These are phyloP conservation scores for Anarsia innoxiella DNA, from an alignment of 2,888 invertebrate genomes.

Conservation along the genomic window DNA sequence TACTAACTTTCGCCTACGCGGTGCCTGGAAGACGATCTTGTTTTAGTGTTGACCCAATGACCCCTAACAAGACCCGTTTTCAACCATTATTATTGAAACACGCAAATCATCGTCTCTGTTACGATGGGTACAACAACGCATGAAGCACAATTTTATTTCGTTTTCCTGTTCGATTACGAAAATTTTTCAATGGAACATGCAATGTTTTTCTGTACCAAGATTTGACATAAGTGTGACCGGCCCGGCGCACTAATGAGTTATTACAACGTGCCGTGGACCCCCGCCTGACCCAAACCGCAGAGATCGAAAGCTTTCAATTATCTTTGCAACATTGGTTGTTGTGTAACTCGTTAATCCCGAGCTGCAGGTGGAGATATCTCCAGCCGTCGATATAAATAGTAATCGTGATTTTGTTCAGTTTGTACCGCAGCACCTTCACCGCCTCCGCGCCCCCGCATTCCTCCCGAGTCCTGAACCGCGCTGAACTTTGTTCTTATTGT, in stretches of 20 bases:
- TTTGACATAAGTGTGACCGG: slow-evolving; percentile 5
- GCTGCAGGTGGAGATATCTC: slow-evolving; percentile 38
- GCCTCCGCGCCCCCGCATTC: slow-evolving; percentile 62
- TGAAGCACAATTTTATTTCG: slow-evolving; percentile 1
- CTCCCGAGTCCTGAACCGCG: slow-evolving; percentile 66
- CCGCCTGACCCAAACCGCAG: slow-evolving; percentile 8
- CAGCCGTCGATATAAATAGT: slow-evolving; percentile 61
- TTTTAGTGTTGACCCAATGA: slow-evolving; percentile 37
- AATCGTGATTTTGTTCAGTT: slow-evolving; percentile 63
- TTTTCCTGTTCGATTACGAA: slow-evolving; percentile 1
- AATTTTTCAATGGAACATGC: background rate
- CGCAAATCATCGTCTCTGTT: slow-evolving; percentile 2
- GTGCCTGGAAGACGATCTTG: slow-evolving; percentile 40
- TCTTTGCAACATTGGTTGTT: slow-evolving; percentile 18
- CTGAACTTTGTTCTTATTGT: slow-evolving; percentile 75
- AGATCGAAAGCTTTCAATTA: slow-evolving; percentile 10
- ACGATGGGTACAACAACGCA: background rate
- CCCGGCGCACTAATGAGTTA: slow-evolving; percentile 8
- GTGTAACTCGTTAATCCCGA: slow-evolving; percentile 30
- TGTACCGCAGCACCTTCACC: slow-evolving; percentile 51
- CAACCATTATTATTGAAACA: slow-evolving; percentile 9
- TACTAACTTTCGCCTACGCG: slow-evolving; percentile 59
- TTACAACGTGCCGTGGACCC: slow-evolving; percentile 7
- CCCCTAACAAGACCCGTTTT: slow-evolving; percentile 28
- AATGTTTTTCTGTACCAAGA: slow-evolving; percentile 3